phyloP scores from a whole-genome alignment of 2,888 invertebrate species.

The Nematopogon swammerdamellus region DNA sequence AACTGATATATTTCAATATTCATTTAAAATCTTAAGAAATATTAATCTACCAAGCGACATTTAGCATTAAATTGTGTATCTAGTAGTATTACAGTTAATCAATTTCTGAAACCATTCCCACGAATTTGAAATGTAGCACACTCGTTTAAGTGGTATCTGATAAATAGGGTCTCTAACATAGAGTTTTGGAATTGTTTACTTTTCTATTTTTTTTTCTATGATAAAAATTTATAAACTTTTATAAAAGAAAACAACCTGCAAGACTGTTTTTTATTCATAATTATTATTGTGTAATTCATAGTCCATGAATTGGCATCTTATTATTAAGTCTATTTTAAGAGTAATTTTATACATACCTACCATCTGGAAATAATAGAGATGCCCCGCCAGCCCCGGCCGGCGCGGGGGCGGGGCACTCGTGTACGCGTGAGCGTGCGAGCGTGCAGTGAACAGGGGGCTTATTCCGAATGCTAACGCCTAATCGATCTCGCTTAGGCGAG shows the following conservation, averaged over 20 bases:
- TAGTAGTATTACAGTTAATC: conserved; percentile 24
- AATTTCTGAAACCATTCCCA: conserved; percentile 26
- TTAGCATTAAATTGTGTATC: conserved; percentile 32
- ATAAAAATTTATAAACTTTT: conserved; percentile 47
- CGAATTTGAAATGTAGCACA: conserved; percentile 16
- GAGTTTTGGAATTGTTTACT: conserved; percentile 44
- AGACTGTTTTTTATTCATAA: conserved; percentile 42
- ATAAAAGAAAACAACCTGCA: conserved; percentile 44
- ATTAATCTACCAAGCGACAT: no score
- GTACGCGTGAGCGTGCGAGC: no score
- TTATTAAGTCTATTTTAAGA: conserved; percentile 41
- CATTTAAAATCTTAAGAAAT: not conserved
- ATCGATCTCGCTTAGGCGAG: no score
- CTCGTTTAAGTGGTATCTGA: conserved; percentile 12
- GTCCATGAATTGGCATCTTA: conserved; percentile 50
- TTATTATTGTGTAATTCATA: conserved; percentile 42
- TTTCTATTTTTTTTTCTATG: conserved; percentile 33
- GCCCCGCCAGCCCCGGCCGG: no score
- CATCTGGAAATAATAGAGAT: no score
- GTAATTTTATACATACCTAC: conserved; percentile 26
- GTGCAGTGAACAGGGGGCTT: not conserved
- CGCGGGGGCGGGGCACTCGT: no score
- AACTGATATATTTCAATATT: not conserved
- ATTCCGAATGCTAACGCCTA: no score
- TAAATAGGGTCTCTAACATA: conserved; percentile 21